Evolutionary conservation across 2,113 vertebrate genomes (phyloP).

Genomic region (Salvelinus alpinus): DNA sequence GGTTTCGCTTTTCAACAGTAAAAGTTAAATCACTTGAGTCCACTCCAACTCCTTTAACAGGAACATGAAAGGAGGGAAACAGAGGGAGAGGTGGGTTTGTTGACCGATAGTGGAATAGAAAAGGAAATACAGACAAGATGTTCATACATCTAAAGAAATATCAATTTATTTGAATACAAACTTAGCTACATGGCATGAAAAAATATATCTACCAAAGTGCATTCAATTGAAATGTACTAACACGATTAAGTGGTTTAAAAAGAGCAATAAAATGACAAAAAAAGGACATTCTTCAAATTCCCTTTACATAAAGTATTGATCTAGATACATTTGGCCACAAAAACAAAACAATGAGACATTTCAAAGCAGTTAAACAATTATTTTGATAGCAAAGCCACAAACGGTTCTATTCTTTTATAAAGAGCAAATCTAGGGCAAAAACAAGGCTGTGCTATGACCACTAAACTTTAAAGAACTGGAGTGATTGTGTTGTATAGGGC

Average conservation of each 20-base stretch:
- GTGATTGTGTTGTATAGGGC: no score
- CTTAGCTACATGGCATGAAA: slow-evolving; percentile 10
- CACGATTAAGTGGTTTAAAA: neutral
- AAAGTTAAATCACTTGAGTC: no score
- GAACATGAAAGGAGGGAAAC: no score
- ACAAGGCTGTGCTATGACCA: no score
- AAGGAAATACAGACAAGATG: neutral
- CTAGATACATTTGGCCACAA: neutral
- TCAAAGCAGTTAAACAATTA: neutral
- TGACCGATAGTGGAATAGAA: neutral
- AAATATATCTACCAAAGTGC: slow-evolving; percentile 18
- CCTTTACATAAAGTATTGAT: neutral
- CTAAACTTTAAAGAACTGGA: no score
- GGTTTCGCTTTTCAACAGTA: no score
- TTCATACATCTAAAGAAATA: slow-evolving; percentile 15
- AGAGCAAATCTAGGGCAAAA: no score
- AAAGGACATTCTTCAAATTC: neutral
- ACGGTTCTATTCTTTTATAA: no score
- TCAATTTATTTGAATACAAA: slow-evolving; percentile 18
- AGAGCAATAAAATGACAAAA: neutral
- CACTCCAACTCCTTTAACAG: no score
- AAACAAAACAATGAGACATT: neutral
- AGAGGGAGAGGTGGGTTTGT: neutral
- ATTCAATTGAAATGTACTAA: slow-evolving; percentile 4
- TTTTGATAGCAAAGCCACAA: no score